Evolutionary conservation across 2,888 invertebrate species (phyloP), one percentile per base, ranked within the genome.

Genomic region (Mimumesa dahlbomi): DNA sequence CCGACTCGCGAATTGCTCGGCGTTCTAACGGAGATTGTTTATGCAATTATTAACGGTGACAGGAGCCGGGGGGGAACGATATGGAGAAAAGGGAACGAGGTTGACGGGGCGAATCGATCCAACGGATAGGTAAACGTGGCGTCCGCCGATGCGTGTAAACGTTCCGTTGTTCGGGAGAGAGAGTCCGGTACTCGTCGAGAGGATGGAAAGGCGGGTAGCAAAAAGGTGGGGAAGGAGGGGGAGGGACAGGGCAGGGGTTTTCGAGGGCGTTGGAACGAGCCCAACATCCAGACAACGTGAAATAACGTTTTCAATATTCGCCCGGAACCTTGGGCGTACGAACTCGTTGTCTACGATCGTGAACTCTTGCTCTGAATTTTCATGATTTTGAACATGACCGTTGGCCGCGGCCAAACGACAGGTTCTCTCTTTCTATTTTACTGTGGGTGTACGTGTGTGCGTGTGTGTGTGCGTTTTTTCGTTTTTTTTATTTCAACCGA

Each of bases 271-370:
- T 70, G 75, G 73, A 79, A 70, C 64, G 52, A 49, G 53, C 73
- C 77, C 77, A 82, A 75, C 65, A 54, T 50, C 45, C 68, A 49
- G 65, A 54, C 62, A 64, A 77, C 75, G 72, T 74, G 75, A 82
- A 82, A 76, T 73, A 79, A 82, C 70, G 70, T 76, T 81, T 77
- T 76, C 81, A 72, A 82, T 82, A 82, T 84, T 82, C 76, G 64
- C 59, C 43, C 25, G 48, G 43, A 62, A 50, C 34, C 54, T 62
- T 57, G 61, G 5, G 16, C n/a, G n/a, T n/a, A n/a, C n/a, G n/a
- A n/a, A n/a, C n/a, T n/a, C n/a, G n/a, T n/a, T n/a, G n/a, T n/a
- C n/a, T n/a, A n/a, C n/a, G n/a, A n/a, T n/a, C n/a, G n/a, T n/a
- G n/a, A n/a, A n/a, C n/a, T n/a, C n/a, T n/a, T n/a, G n/a, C n/a